Percentiles rank a stretch among this genome's conserved stretches.
Conservation (phyloP, 1,140 invertebrate species). For the Papilio xuthus region DNA sequence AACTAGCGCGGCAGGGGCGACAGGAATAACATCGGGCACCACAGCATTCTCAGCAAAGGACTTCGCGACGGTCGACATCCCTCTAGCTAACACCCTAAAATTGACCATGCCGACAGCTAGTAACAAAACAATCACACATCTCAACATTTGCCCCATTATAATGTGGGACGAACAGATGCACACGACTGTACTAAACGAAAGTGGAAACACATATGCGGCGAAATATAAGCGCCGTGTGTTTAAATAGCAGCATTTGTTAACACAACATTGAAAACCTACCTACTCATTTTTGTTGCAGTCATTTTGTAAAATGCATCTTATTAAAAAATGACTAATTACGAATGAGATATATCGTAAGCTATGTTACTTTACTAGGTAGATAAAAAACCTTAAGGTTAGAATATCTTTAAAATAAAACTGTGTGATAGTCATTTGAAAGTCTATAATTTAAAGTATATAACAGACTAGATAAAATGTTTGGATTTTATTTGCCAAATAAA, state of each 20-base stretch:
- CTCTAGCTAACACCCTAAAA: conserved; percentile 75
- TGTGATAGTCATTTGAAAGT: no score
- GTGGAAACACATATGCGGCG: not conserved
- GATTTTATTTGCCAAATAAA: no score
- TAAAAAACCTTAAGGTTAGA: no score
- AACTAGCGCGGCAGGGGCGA: conserved; percentile 58
- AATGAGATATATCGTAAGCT: no score
- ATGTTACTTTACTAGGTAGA: no score
- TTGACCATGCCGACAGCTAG: conserved; percentile 74
- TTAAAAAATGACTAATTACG: not conserved
- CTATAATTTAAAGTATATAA: no score
- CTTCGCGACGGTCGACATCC: conserved; percentile 74
- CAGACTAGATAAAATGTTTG: no score
- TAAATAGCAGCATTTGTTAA: not conserved
- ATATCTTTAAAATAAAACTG: no score
- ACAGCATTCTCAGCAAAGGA: conserved; percentile 63
- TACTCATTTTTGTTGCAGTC: not conserved
- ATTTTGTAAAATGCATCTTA: not conserved
- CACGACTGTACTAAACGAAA: not conserved
- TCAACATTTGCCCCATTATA: conserved; percentile 61
- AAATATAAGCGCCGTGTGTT: not conserved
- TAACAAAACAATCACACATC: conserved; percentile 71
- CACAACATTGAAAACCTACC: not conserved
- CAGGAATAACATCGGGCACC: conserved; percentile 72
- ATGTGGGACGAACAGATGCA: conserved; percentile 39